Evolutionary conservation across 1,140 invertebrate genomes (phyloP).

Genomic region (Aphelenchoides besseyi): DNA sequence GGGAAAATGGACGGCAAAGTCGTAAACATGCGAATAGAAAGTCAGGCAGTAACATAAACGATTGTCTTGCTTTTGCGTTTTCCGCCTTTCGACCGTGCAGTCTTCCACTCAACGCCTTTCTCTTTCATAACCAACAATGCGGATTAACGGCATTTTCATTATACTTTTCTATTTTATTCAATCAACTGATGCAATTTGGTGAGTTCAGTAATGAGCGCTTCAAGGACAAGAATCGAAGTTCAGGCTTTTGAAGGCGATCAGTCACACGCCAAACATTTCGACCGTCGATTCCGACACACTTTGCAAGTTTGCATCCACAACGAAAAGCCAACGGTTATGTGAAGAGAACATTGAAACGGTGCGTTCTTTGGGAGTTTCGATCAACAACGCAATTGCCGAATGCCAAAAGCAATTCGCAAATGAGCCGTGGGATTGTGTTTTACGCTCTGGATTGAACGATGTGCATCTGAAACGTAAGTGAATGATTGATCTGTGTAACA

Average conservation of each 20-base stretch:
- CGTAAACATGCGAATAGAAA: too few species aligned
- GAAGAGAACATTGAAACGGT: background rate
- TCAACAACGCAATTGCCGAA: constrained; percentile 4
- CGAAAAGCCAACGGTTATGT: background rate
- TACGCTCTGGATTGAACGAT: background rate
- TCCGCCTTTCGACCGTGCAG: too few species aligned
- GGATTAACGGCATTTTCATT: too few species aligned
- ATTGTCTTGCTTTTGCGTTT: too few species aligned
- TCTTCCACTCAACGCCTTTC: too few species aligned
- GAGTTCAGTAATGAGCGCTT: too few species aligned
- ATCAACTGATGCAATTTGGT: too few species aligned
- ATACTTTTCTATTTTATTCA: too few species aligned
- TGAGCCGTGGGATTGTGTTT: constrained; percentile 1
- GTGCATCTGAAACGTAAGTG: constrained; percentile 4
- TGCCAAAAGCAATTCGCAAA: background rate
- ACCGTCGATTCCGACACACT: background rate
- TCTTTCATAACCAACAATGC: too few species aligned
- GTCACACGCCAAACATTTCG: background rate
- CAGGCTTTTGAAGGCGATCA: background rate
- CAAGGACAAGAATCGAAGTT: too few species aligned
- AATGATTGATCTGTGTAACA: background rate
- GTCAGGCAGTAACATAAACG: too few species aligned
- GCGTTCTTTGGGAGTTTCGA: background rate
- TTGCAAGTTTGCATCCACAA: background rate
- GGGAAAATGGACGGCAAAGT: too few species aligned